Evolutionary conservation across 2,888 invertebrate species (phyloP).

Genomic region (Gnatocerus cornutus): DNA sequence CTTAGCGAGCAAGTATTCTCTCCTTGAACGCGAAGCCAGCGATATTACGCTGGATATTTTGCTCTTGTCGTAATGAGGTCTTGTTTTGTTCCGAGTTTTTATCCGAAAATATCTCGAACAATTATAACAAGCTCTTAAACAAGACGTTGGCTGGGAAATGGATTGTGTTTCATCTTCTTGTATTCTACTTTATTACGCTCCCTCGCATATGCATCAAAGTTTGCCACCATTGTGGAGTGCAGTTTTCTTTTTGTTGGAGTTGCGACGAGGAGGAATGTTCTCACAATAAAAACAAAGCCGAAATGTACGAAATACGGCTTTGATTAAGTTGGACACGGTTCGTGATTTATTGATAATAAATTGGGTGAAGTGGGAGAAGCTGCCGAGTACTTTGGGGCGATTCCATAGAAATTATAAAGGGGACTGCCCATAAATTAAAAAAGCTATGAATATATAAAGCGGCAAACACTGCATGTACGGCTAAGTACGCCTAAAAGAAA

Average conservation of each 20-base stretch:
- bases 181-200: slow-evolving; percentile 3
- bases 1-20: too few species aligned
- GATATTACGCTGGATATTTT: too few species aligned
- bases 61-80: too few species aligned
- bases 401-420: slow-evolving; percentile 38
- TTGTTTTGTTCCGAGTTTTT: too few species aligned
- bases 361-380: slow-evolving; percentile 17
- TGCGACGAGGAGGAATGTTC: neutral
- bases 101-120: too few species aligned
- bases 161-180: slow-evolving; percentile 2
- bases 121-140: too few species aligned
- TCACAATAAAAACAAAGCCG: slow-evolving; percentile 22
- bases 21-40: too few species aligned
- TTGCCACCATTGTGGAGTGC: slow-evolving; percentile 4
- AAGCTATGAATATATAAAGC: slow-evolving; percentile 49
- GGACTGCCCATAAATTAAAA: slow-evolving; percentile 46
- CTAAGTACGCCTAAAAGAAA: slow-evolving; percentile 32
- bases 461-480: slow-evolving; percentile 39
- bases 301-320: slow-evolving; percentile 30
- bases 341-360: slow-evolving; percentile 38
- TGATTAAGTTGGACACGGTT: slow-evolving; percentile 27
- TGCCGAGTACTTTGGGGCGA: slow-evolving; percentile 19
- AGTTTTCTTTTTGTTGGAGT: neutral
- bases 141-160: neutral
- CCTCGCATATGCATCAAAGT: slow-evolving; percentile 14